phyloP scores from a whole-genome alignment of 64 coral and sea anemone species.

The Catalaphyllia jardinei region DNA sequence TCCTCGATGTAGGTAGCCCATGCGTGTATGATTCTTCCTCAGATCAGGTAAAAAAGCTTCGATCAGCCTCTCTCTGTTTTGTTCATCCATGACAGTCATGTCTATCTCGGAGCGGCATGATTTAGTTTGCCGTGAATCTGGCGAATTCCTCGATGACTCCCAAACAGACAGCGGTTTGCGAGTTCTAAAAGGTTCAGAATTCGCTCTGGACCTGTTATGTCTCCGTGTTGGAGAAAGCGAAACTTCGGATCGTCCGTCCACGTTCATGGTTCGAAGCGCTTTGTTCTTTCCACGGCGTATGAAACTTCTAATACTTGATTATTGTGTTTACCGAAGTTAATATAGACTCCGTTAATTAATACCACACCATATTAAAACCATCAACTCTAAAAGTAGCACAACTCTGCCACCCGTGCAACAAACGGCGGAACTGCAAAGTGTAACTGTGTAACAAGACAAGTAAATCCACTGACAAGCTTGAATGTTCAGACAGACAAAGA shows the following conservation, averaged over 20 bases:
- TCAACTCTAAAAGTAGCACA: background rate
- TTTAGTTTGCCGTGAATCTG: constrained; percentile 21
- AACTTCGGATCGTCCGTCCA: background rate
- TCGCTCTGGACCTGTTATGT: constrained; percentile 5
- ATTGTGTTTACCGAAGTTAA: constrained; percentile 15
- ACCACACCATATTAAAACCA: background rate
- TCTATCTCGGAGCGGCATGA: constrained; percentile 77
- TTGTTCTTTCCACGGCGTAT: background rate
- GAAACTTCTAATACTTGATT: background rate
- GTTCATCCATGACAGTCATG: constrained; percentile 59
- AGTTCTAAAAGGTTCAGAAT: constrained; percentile 25
- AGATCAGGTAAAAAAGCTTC: constrained; percentile 80
- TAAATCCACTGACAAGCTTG: background rate
- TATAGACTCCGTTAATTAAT: constrained; percentile 20
- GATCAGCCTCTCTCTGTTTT: constrained; percentile 68
- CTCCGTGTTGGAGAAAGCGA: background rate
- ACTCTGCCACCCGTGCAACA: background rate
- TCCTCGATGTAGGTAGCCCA: constrained; percentile 61
- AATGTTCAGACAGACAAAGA: background rate
- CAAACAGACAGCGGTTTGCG: background rate
- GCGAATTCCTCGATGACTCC: background rate
- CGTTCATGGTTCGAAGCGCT: background rate
- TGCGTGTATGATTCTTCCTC: constrained; percentile 61
- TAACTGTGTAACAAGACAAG: background rate
- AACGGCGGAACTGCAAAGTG: background rate